These are phyloP conservation scores for Andrena haemorrhoa DNA, from an alignment of 2,888 invertebrate genomes.

Conservation along the genomic window DNA sequence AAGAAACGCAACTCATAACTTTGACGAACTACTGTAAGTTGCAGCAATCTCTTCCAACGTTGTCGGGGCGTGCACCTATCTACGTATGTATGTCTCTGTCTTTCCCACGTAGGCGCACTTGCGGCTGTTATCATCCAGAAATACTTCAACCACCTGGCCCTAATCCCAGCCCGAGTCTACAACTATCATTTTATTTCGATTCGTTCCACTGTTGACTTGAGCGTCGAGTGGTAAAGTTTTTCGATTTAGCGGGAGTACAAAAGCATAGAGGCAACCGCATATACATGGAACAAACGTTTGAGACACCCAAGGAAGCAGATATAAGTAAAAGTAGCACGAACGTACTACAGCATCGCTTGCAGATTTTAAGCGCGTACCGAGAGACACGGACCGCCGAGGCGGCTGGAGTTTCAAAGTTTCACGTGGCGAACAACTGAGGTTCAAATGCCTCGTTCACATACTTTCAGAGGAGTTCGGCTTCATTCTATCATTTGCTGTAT, in stretches of 20 bases:
- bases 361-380: conserved; percentile 46
- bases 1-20: too few species aligned
- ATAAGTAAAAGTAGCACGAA: conserved; percentile 54
- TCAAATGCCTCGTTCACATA: conserved; percentile 26
- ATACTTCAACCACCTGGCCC: conserved; percentile 42
- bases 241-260: conserved; percentile 68
- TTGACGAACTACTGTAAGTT: too few species aligned
- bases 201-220: conserved; percentile 61
- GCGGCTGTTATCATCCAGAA: conserved; percentile 42
- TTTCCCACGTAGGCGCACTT: conserved; percentile 1
- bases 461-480: conserved; percentile 3
- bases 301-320: conserved; percentile 42
- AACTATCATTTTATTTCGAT: conserved; percentile 74
- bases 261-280: conserved; percentile 26
- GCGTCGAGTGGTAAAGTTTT: conserved; percentile 73
- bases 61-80: background rate
- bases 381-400: conserved; percentile 36
- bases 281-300: conserved; percentile 34
- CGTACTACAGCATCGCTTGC: conserved; percentile 48
- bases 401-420: conserved; percentile 31
- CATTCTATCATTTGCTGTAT: conserved; percentile 1
- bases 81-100: background rate
- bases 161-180: conserved; percentile 52
- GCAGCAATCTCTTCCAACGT: background rate
- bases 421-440: conserved; percentile 8